Evolutionary conservation across 2,797 vertebrate species (phyloP).

Genomic region (Pseudochirops corinnae): DNA sequence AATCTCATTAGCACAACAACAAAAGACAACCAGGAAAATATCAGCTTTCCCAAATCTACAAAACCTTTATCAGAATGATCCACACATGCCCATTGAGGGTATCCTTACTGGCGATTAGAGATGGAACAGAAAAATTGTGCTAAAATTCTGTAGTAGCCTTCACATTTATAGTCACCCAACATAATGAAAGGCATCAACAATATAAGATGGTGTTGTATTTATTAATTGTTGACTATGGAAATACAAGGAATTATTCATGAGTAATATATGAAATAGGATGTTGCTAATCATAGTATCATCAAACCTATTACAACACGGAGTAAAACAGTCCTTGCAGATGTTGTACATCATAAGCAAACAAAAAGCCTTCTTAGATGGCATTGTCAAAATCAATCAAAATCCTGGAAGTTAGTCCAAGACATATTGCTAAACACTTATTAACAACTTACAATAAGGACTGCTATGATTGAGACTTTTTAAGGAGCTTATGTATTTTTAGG

Average conservation of each 20-base stretch:
- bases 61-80: not conserved
- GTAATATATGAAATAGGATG: not conserved
- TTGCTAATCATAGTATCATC: not conserved
- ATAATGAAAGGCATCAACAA: not conserved
- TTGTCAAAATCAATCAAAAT: not conserved
- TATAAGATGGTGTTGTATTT: not conserved
- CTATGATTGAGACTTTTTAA: not conserved
- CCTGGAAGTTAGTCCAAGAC: not conserved
- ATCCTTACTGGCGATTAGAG: not conserved
- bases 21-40: not conserved
- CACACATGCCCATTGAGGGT: not conserved
- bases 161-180: not conserved
- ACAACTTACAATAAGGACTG: conserved; percentile 15
- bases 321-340: not conserved
- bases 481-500: not conserved
- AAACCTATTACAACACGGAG: not conserved
- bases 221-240: not conserved
- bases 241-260: not conserved
- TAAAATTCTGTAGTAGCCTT: not conserved
- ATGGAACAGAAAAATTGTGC: not conserved
- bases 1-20: not conserved
- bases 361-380: not conserved
- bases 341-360: not conserved
- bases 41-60: not conserved
- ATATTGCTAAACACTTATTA: conserved; percentile 24